phyloP scores from a whole-genome alignment of 2,888 invertebrate species.

The Dicyrtoma fusca region DNA sequence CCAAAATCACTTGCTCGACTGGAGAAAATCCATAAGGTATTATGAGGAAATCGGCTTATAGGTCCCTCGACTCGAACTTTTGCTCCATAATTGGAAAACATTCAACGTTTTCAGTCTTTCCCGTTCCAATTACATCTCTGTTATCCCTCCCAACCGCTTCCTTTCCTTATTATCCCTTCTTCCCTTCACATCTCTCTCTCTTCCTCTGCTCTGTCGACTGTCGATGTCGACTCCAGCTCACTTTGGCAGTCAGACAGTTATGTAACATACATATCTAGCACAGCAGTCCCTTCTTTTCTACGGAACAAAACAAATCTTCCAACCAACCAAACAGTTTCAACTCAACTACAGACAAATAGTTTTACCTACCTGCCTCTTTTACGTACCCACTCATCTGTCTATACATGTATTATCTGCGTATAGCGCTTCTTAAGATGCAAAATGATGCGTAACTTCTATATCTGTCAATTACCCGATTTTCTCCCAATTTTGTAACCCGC shows the following conservation, averaged over 20 bases:
- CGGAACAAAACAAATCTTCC: not conserved
- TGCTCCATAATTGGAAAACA: slow-evolving; percentile 51
- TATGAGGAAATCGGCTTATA: slow-evolving; percentile 48
- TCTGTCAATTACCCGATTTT: too few relatives aligned
- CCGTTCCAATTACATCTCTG: slow-evolving; percentile 43
- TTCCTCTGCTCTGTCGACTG: not conserved
- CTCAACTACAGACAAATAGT: too few relatives aligned
- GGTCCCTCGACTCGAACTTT: slow-evolving; percentile 47
- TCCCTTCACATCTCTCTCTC: slow-evolving; percentile 13
- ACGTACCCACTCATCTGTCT: not conserved
- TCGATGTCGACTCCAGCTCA: not conserved
- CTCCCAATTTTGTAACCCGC: too few relatives aligned
- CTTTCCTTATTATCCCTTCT: slow-evolving; percentile 34
- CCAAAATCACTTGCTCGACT: slow-evolving; percentile 37
- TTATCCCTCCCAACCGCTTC: slow-evolving; percentile 35
- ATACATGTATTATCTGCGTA: not conserved
- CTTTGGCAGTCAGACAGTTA: not conserved
- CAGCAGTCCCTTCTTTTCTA: not conserved
- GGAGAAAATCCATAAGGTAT: slow-evolving; percentile 36
- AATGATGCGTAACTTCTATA: too few relatives aligned
- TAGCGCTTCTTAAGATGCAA: too few relatives aligned
- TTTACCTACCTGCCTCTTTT: slow-evolving; percentile 4
- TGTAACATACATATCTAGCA: not conserved
- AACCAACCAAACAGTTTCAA: not conserved
- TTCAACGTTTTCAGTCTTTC: slow-evolving; percentile 39